A percentile compares a stretch with the other conserved stretches of the same genome.
These are phyloP conservation scores for Arctocebus calabarensis DNA, from an alignment of 2,797 vertebrate species.

Conservation along the genomic window DNA sequence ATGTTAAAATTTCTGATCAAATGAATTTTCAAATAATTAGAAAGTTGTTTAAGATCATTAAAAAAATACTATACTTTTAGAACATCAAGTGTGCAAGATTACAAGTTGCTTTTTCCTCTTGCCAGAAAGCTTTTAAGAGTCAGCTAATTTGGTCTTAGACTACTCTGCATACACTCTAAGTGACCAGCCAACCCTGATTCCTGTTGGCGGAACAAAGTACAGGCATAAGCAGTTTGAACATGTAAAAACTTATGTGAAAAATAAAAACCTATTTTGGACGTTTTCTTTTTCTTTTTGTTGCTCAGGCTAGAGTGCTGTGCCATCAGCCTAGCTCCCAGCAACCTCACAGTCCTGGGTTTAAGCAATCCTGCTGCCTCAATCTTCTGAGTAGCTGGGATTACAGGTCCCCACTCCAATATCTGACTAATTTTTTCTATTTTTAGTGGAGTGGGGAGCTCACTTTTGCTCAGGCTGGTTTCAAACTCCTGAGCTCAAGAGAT, in stretches of 20 bases:
- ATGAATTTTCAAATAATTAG: slow-evolving; percentile 16
- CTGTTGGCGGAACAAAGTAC: not conserved
- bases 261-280: not conserved
- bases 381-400: too few species aligned
- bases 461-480: too few species aligned
- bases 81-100: not conserved
- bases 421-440: too few species aligned
- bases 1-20: not conserved
- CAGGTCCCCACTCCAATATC: too few species aligned
- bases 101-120: not conserved
- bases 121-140: not conserved
- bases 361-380: too few species aligned
- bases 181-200: not conserved
- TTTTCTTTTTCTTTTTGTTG: too few species aligned
- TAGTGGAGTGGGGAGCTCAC: too few species aligned
- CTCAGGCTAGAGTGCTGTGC: too few species aligned
- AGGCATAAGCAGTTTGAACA: not conserved
- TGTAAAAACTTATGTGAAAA: not conserved
- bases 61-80: not conserved
- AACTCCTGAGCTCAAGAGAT: too few species aligned
- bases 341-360: too few species aligned
- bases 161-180: not conserved
- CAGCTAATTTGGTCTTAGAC: not conserved
- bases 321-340: too few species aligned
- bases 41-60: not conserved